Percentiles rank a stretch among this genome's conserved stretches.
Conservation (phyloP, 1,140 invertebrate species). For the Dryas iulia region DNA sequence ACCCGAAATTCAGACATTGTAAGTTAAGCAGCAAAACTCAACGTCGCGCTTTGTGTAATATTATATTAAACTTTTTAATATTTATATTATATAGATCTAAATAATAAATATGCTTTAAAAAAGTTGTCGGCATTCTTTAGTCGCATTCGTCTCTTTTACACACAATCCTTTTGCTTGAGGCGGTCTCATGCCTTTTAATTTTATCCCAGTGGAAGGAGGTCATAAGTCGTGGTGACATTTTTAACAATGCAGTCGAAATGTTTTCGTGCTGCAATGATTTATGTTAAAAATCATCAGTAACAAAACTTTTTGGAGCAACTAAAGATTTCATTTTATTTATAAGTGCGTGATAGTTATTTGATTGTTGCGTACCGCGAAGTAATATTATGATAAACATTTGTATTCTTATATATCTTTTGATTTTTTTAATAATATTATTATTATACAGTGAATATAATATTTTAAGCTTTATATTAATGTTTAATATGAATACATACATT, state of each 20-base stretch:
- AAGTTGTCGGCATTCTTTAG: conserved; percentile 64
- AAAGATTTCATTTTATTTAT: conserved; percentile 22
- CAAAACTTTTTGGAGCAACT: conserved; percentile 56
- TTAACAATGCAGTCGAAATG: conserved; percentile 76
- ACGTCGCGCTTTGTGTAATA: no score
- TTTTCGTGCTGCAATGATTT: conserved; percentile 79
- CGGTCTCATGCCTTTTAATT: conserved; percentile 63
- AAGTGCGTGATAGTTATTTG: not conserved
- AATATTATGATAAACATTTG: not conserved
- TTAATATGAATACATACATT: no score
- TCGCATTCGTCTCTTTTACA: conserved; percentile 46
- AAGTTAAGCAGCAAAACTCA: no score
- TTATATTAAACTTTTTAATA: no score
- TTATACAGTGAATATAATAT: no score
- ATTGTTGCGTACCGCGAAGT: not conserved
- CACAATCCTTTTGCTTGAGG: conserved; percentile 38
- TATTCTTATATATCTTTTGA: not conserved
- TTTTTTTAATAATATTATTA: no score
- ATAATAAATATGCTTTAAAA: conserved; percentile 10
- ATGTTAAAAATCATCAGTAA: conserved; percentile 68
- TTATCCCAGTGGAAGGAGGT: conserved; percentile 71
- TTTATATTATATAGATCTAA: not conserved
- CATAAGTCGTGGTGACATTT: conserved; percentile 77
- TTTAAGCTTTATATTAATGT: no score
- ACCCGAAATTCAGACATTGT: no score